phyloP scores from a whole-genome alignment of 2,113 vertebrate species.

The Tetrao urogallus region DNA sequence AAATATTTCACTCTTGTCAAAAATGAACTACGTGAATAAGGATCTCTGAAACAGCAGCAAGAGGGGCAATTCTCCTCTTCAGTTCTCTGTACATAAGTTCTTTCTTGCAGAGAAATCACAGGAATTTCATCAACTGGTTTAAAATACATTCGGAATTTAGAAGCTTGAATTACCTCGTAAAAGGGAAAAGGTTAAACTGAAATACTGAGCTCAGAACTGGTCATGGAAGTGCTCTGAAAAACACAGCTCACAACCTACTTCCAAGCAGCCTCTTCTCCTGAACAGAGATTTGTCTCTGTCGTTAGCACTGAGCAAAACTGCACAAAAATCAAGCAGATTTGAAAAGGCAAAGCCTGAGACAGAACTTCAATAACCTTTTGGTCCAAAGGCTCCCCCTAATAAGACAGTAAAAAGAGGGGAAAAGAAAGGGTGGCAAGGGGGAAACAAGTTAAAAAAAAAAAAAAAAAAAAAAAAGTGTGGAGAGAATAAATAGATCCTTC shows the following conservation, averaged over 20 bases:
- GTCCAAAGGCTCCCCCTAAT: background rate
- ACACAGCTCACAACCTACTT: background rate
- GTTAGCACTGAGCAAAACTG: background rate
- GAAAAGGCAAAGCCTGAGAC: background rate
- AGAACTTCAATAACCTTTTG: background rate
- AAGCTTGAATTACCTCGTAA: background rate
- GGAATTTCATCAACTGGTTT: background rate
- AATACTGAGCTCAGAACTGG: background rate
- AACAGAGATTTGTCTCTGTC: background rate
- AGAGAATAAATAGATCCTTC: background rate
- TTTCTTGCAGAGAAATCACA: background rate
- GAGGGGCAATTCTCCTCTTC: background rate
- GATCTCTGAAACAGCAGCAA: background rate
- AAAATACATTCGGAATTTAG: background rate
- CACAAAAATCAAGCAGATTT: background rate
- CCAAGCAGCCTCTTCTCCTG: background rate
- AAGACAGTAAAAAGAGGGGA: background rate
- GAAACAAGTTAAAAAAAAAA: background rate
- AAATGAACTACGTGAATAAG: background rate
- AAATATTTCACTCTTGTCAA: background rate
- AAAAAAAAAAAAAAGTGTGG: accelerated
- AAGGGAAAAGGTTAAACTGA: background rate
- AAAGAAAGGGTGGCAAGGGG: too few species aligned
- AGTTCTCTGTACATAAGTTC: background rate
- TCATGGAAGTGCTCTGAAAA: background rate